A percentile compares a stretch with the other conserved stretches of the same genome.
Evolutionary conservation across 1,140 invertebrate genomes (phyloP).

Genomic region (Bombus polaris): DNA sequence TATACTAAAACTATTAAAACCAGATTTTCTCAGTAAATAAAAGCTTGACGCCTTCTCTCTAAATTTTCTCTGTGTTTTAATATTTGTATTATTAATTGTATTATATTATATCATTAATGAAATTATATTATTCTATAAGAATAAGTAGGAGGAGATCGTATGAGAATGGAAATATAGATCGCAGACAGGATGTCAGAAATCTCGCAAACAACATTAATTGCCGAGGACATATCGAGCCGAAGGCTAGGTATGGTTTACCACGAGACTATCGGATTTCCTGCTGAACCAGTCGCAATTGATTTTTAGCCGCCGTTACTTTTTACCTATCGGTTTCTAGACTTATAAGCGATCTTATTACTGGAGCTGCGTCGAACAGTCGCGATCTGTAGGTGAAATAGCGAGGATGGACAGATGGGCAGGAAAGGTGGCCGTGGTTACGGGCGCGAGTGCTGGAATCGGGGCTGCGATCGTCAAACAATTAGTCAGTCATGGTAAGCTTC

Average conservation of each 20-base stretch:
- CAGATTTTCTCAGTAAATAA: too few species aligned
- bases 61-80: neutral
- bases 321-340: slow-evolving; percentile 40
- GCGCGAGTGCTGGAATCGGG: slow-evolving; percentile 84
- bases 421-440: slow-evolving; percentile 84
- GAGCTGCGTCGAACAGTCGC: slow-evolving; percentile 26
- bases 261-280: slow-evolving; percentile 47
- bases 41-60: too few species aligned
- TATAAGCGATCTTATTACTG: slow-evolving; percentile 51
- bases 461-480: slow-evolving; percentile 72
- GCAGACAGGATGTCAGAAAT: slow-evolving; percentile 33
- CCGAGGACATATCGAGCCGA: slow-evolving; percentile 38
- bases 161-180: slow-evolving; percentile 26
- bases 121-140: neutral
- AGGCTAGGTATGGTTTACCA: slow-evolving; percentile 46
- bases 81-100: too few species aligned
- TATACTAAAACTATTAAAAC: too few species aligned
- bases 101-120: too few species aligned
- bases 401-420: slow-evolving; percentile 84
- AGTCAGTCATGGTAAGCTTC: slow-evolving; percentile 57
- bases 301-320: slow-evolving; percentile 33
- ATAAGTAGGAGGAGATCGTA: neutral
- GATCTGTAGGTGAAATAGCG: slow-evolving; percentile 10
- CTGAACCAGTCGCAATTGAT: slow-evolving; percentile 13
- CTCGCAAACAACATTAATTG: slow-evolving; percentile 36